Conservation (phyloP, 2,797 vertebrate species). For the Cossypha dichroa region DNA sequence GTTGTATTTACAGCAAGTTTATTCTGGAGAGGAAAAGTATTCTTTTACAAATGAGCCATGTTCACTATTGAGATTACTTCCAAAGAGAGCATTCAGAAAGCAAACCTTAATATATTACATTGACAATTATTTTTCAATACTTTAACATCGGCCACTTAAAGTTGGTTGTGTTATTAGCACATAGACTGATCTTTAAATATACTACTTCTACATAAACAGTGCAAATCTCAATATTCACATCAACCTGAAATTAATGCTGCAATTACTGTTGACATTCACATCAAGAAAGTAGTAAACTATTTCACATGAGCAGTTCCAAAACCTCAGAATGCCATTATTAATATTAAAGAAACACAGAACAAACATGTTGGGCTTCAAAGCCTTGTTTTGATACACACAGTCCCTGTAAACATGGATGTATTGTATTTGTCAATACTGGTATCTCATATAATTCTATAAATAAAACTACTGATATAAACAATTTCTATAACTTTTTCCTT, state of each 20-base stretch:
- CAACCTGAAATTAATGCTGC: slow-evolving; percentile 75
- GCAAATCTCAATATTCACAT: slow-evolving; percentile 75
- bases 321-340: slow-evolving; percentile 64
- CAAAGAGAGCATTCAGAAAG: slow-evolving; percentile 61
- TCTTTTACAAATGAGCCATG: slow-evolving; percentile 60
- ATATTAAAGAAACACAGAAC: slow-evolving; percentile 65
- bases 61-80: slow-evolving; percentile 54
- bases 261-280: slow-evolving; percentile 69
- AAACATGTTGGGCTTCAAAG: slow-evolving; percentile 54
- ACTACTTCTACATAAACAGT: slow-evolving; percentile 72
- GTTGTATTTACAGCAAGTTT: slow-evolving; percentile 33
- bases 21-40: not conserved
- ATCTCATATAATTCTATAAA: slow-evolving; percentile 68
- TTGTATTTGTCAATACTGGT: slow-evolving; percentile 68
- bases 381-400: slow-evolving; percentile 59
- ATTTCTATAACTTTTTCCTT: slow-evolving; percentile 55
- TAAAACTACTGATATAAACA: slow-evolving; percentile 65
- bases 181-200: slow-evolving; percentile 76
- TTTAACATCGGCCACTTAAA: slow-evolving; percentile 70
- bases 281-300: slow-evolving; percentile 74
- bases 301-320: slow-evolving; percentile 69
- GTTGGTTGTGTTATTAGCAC: slow-evolving; percentile 70
- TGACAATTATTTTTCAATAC: slow-evolving; percentile 70
- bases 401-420: slow-evolving; percentile 73
- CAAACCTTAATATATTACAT: slow-evolving; percentile 70